Conservation (phyloP, 2,797 vertebrate species). For the Sebastes aleutianus region DNA sequence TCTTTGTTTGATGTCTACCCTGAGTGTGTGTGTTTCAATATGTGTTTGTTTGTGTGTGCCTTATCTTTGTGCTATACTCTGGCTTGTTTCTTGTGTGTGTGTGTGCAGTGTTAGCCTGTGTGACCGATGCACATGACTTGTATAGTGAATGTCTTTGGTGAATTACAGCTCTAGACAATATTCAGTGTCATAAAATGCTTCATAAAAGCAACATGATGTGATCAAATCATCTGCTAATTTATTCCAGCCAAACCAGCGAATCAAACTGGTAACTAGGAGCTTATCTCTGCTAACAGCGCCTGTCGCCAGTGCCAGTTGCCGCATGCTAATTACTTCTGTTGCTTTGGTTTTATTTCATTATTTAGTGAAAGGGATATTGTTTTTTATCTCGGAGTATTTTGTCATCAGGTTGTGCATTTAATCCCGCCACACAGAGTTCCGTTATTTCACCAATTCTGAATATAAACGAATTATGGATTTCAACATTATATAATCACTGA, state of each 20-base stretch:
- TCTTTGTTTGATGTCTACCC: conserved; percentile 60
- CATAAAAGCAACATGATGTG: conserved; percentile 27
- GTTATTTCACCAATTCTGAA: conserved; percentile 27
- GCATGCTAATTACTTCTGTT: conserved; percentile 35
- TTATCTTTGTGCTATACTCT: neutral
- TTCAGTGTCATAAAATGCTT: conserved; percentile 31
- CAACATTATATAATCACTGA: conserved; percentile 46
- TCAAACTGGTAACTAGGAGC: conserved; percentile 17
- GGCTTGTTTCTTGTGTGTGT: neutral
- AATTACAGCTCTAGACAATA: conserved; percentile 11
- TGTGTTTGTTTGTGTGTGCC: conserved; percentile 3
- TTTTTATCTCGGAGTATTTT: neutral
- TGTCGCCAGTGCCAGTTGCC: conserved; percentile 31
- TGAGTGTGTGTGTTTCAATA: neutral
- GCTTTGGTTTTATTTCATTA: conserved; percentile 24
- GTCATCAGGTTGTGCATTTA: conserved; percentile 14
- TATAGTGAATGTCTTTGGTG: conserved; percentile 24
- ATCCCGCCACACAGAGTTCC: neutral
- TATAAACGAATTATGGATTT: conserved; percentile 37
- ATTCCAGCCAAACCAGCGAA: conserved; percentile 31
- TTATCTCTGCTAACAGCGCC: conserved; percentile 36
- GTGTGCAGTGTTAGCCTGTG: neutral
- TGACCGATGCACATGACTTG: conserved; percentile 15
- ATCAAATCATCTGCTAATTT: conserved; percentile 46
- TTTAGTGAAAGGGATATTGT: neutral